Conservation (phyloP, 2,888 invertebrate species). For the Nephrotoma appendiculata region DNA sequence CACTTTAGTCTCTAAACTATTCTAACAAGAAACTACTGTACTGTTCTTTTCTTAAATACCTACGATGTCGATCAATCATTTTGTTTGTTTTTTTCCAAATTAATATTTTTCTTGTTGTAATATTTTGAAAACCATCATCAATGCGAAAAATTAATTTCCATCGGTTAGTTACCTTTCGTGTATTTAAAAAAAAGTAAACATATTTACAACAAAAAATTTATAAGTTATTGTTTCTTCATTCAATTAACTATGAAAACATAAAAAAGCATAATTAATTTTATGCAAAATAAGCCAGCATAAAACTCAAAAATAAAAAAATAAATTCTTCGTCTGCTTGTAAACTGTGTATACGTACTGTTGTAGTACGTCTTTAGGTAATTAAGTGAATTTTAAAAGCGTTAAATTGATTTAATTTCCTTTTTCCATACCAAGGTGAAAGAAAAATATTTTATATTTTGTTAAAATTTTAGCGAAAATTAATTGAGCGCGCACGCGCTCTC, state of each 20-base stretch:
- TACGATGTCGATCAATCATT: not conserved
- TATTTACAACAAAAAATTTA: not conserved
- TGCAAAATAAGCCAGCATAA: not conserved
- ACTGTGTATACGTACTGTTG: not conserved
- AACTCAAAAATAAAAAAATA: not conserved
- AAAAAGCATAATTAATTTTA: not conserved
- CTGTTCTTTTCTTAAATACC: not conserved
- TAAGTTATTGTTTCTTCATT: not conserved
- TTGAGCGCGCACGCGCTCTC: not conserved
- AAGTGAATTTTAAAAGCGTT: not conserved
- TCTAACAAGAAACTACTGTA: no score
- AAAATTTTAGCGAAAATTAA: not conserved
- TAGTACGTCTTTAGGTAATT: not conserved
- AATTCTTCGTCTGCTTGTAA: not conserved
- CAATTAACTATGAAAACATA: not conserved
- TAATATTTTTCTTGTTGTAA: not conserved
- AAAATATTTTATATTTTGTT: not conserved
- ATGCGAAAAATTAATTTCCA: not conserved
- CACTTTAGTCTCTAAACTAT: no score
- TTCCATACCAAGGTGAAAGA: not conserved
- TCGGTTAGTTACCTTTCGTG: not conserved
- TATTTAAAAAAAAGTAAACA: not conserved
- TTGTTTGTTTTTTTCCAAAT: not conserved
- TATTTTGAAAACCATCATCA: not conserved
- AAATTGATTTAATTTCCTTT: not conserved